Evolutionary conservation across 2,113 vertebrate species (phyloP).

Genomic region (Coregonus clupeaformis): DNA sequence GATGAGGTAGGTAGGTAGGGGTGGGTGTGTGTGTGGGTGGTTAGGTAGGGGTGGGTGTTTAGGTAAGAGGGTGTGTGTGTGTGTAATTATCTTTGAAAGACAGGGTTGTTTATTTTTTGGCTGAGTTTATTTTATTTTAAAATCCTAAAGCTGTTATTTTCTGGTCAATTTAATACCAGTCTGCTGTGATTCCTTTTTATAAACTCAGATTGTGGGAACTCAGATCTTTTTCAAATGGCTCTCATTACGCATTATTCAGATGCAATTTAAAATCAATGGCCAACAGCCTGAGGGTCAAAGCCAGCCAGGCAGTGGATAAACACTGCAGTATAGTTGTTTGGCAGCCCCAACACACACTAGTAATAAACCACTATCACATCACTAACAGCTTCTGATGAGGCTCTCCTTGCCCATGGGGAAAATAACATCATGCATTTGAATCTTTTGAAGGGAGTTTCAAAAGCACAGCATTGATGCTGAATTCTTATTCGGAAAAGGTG

Average conservation of each 20-base stretch:
- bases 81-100: too few relatives aligned
- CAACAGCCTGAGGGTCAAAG: conserved; percentile 62
- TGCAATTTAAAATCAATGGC: conserved; percentile 77
- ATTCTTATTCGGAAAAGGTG: not conserved
- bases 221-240: conserved; percentile 45
- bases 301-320: conserved; percentile 41
- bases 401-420: conserved; percentile 36
- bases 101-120: too few relatives aligned
- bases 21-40: too few relatives aligned
- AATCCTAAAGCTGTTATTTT: too few relatives aligned
- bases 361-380: conserved; percentile 63
- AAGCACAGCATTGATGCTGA: not conserved
- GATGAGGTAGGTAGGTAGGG: too few relatives aligned
- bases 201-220: not conserved
- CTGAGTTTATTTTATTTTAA: too few relatives aligned
- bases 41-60: conserved; percentile 15
- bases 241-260: conserved; percentile 69
- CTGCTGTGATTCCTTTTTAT: not conserved
- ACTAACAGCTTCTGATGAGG: conserved; percentile 51
- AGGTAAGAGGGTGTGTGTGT: not conserved
- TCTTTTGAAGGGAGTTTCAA: not conserved
- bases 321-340: conserved; percentile 59
- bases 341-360: conserved; percentile 47
- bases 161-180: too few relatives aligned
- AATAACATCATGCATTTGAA: conserved; percentile 17